Percentiles rank a stretch among this genome's conserved stretches.
Evolutionary conservation across 2,113 vertebrate species (phyloP).

Genomic region (Felis chaus): DNA sequence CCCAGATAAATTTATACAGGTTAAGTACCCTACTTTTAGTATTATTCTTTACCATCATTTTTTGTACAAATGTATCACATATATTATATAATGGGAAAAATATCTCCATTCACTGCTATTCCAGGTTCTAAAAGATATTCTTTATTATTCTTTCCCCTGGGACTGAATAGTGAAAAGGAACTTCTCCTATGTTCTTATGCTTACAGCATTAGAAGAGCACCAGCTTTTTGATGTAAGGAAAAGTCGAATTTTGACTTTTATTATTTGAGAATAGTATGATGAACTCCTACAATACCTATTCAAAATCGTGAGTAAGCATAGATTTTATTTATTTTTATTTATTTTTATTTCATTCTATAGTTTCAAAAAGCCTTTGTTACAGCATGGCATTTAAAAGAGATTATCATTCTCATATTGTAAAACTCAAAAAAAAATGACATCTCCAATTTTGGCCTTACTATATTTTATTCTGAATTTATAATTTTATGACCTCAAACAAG

Average conservation of each 20-base stretch:
- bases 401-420: not conserved
- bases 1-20: not conserved
- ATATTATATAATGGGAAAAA: not conserved
- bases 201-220: not conserved
- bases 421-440: not conserved
- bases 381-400: conserved; percentile 56
- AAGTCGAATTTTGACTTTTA: not conserved
- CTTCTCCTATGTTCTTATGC: not conserved
- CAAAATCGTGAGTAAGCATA: not conserved
- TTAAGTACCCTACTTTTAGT: not conserved
- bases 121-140: not conserved
- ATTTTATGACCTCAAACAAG: conserved; percentile 49
- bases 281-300: not conserved
- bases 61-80: not conserved
- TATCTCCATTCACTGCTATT: not conserved
- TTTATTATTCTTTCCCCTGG: not conserved
- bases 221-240: not conserved
- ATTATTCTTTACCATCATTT: not conserved
- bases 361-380: not conserved
- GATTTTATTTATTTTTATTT: not conserved
- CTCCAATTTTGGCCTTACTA: not conserved
- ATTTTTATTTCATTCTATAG: not conserved
- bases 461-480: conserved; percentile 35
- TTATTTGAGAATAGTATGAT: not conserved
- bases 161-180: not conserved